Conservation (phyloP, 2,888 invertebrate species). For the Leucophenga maculata region DNA sequence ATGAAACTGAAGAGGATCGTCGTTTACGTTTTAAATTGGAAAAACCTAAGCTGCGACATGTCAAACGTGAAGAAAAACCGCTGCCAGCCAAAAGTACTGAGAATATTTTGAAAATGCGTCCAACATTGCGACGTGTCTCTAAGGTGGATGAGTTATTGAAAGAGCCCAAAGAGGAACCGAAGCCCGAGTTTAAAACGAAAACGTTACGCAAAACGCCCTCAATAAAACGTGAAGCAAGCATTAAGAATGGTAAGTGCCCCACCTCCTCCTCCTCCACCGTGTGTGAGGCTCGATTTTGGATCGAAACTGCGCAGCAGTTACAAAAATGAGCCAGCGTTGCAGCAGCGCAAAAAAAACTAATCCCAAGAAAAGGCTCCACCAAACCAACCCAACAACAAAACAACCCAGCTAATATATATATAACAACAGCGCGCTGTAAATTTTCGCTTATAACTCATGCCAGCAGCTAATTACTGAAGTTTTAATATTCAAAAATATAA, state of each 20-base stretch:
- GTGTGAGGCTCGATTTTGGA: neutral
- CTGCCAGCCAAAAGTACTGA: slow-evolving; percentile 62
- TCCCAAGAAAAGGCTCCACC: too few relatives aligned
- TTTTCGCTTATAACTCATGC: slow-evolving; percentile 15
- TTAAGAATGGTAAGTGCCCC: slow-evolving; percentile 67
- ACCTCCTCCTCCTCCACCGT: too few relatives aligned
- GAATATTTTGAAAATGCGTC: slow-evolving; percentile 68
- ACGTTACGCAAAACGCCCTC: slow-evolving; percentile 69
- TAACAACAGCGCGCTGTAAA: slow-evolving; percentile 1
- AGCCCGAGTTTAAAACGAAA: slow-evolving; percentile 71
- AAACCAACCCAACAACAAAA: neutral
- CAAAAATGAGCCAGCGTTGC: too few relatives aligned
- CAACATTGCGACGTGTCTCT: slow-evolving; percentile 70
- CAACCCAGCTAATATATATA: neutral
- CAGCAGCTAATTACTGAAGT: neutral
- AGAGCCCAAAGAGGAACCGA: slow-evolving; percentile 66
- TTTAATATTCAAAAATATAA: too few relatives aligned
- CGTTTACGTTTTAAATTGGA: slow-evolving; percentile 69
- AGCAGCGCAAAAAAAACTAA: too few relatives aligned
- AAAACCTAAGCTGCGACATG: slow-evolving; percentile 69
- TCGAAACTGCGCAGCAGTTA: neutral
- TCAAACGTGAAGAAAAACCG: slow-evolving; percentile 66
- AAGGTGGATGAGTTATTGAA: slow-evolving; percentile 70
- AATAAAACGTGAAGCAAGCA: slow-evolving; percentile 68
- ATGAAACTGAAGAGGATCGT: slow-evolving; percentile 68